These are phyloP conservation scores for Ondatra zibethicus DNA, from an alignment of 2,113 vertebrate genomes.

Conservation along the genomic window DNA sequence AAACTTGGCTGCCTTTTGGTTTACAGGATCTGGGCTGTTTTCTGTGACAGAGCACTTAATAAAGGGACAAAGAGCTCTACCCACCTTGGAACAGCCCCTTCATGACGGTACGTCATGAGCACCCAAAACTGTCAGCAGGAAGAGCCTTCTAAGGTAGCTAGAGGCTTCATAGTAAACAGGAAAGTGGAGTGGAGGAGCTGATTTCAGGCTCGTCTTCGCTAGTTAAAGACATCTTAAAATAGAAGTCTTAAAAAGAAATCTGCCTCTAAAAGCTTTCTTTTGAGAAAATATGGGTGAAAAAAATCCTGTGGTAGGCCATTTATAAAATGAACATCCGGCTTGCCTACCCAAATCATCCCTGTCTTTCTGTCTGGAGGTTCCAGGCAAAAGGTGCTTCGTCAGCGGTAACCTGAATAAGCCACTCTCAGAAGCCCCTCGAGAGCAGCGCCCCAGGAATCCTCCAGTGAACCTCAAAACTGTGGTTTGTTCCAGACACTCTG, in stretches of 20 bases:
- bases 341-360: slow-evolving; percentile 17
- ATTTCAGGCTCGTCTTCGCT: slow-evolving; percentile 21
- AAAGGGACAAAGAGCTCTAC: background rate
- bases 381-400: background rate
- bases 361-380: slow-evolving; percentile 7
- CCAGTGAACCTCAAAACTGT: slow-evolving; percentile 14
- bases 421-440: background rate
- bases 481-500: slow-evolving; percentile 59
- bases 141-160: background rate
- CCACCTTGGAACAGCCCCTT: background rate
- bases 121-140: background rate
- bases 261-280: slow-evolving; percentile 10
- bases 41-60: background rate
- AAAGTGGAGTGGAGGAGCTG: slow-evolving; percentile 2
- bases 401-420: slow-evolving; percentile 39
- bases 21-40: background rate
- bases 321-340: slow-evolving; percentile 15
- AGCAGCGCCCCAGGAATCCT: background rate
- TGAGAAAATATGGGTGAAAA: background rate
- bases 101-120: background rate
- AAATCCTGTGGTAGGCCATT: background rate
- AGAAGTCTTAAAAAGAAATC: background rate
- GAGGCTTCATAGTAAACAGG: background rate
- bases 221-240: slow-evolving; percentile 56
- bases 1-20: background rate